Evolutionary conservation across 2,888 invertebrate genomes (phyloP).

Genomic region (Drosophila ezoana): DNA sequence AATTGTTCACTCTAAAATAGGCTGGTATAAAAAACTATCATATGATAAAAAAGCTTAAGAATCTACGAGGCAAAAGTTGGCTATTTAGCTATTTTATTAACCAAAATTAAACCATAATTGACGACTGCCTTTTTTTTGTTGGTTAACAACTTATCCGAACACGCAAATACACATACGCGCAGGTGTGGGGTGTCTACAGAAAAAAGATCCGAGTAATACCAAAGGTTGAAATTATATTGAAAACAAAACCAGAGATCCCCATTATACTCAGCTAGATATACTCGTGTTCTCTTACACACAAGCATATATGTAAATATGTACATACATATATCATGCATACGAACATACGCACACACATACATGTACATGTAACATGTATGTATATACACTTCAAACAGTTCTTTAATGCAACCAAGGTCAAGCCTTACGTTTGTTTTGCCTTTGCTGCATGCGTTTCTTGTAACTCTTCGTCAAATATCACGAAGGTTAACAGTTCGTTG

Average conservation of each 20-base stretch:
- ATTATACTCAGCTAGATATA: background rate
- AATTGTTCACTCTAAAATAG: too few species aligned
- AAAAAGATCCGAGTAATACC: background rate
- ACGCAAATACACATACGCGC: background rate
- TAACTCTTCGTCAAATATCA: background rate
- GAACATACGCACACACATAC: background rate
- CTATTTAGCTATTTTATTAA: too few species aligned
- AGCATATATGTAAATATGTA: background rate
- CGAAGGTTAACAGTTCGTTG: background rate
- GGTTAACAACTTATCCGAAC: background rate
- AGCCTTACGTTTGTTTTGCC: constrained; percentile 1
- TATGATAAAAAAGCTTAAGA: too few species aligned
- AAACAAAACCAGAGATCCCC: background rate
- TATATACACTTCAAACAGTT: background rate
- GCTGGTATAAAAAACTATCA: too few species aligned
- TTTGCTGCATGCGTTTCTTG: background rate
- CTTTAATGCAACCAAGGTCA: constrained; percentile 21
- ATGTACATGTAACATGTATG: background rate
- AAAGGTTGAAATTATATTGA: background rate
- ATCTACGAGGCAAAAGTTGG: too few species aligned
- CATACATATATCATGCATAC: too few species aligned
- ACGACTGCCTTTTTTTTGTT: background rate
- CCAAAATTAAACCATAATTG: background rate
- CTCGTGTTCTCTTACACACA: background rate
- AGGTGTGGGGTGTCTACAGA: background rate